phyloP scores from a whole-genome alignment of 2,888 invertebrate species.

The Andrena minutula region DNA sequence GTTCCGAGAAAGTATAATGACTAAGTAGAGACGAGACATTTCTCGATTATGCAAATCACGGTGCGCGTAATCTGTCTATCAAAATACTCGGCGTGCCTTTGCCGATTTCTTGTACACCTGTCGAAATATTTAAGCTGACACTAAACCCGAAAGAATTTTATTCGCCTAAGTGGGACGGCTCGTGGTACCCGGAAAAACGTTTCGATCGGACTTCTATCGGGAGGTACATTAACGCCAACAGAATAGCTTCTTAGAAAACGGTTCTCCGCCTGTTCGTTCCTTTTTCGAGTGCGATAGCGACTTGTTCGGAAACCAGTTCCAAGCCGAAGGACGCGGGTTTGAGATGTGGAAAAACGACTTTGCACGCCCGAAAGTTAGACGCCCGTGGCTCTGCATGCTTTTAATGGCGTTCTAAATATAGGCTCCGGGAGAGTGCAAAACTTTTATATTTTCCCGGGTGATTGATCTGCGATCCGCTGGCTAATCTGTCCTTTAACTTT shows the following conservation, averaged over 20 bases:
- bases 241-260: slow-evolving; percentile 34
- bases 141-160: background rate
- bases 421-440: background rate
- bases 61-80: slow-evolving; percentile 26
- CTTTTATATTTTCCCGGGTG: slow-evolving; percentile 37
- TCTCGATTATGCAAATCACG: slow-evolving; percentile 50
- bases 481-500: slow-evolving; percentile 31
- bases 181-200: background rate
- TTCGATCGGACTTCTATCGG: background rate
- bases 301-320: slow-evolving; percentile 43
- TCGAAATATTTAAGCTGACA: slow-evolving; percentile 8
- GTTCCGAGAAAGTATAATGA: slow-evolving; percentile 45
- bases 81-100: slow-evolving; percentile 6
- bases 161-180: background rate
- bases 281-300: background rate
- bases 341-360: background rate
- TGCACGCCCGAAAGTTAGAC: background rate
- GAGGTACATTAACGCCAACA: slow-evolving; percentile 6
- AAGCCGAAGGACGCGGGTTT: slow-evolving; percentile 4
- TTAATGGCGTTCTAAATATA: slow-evolving; percentile 28
- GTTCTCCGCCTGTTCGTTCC: slow-evolving; percentile 15
- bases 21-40: slow-evolving; percentile 12
- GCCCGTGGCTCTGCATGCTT: background rate
- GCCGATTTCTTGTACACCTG: background rate
- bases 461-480: slow-evolving; percentile 56